Base-by-base conservation (phyloP, 2,113 vertebrate species). In the Sturnus vulgaris region DNA sequence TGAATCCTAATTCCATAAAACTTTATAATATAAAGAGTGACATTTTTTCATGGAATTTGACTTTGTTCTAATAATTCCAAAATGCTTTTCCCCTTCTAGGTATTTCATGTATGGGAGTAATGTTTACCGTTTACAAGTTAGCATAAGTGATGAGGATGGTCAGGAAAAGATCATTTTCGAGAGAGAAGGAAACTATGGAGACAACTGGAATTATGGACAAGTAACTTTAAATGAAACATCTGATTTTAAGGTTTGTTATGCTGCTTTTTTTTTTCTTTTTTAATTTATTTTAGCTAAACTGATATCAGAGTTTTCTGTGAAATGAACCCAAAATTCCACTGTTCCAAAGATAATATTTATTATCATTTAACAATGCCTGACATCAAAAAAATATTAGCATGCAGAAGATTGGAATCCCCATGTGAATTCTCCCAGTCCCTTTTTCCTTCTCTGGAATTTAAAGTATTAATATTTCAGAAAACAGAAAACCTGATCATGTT, bases 191-290 rank as follows among this genome's bases (percentile, higher is more conserved):
- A 98, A 99, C 97, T 99, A 99, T 93, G 99, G 99, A 11, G 92
- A 98, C 71, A 97, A 81, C 68, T 99, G 99, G 99, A 98, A 98
- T 95, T 98, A 98, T 16, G 99, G 98, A 50, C 99, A 99, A 97
- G 92, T 98, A 88, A 98, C 98, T 56, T 94, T 99, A 83, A 98
- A 98, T 71, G 96, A 98, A 93, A 98, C 97, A 2, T 86, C 85
- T 10, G 69, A 97, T 84, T 97, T 98, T 82, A 97, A 92, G 97
- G 99, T 99, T 80, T 93, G 98, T 78, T 86, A 77, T 66, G 37
- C 39, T 31, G 5, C 5, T 10, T 17, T 66, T 30, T 21, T 49
- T 37, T n/a, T 49, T n/a, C 15, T 69, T n/a, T 40, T 59, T 22
- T 15, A 5, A 31, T n/a, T 72, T 65, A 22, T 83, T 91, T 89